These are phyloP conservation scores for Adelosebastes latens DNA, from an alignment of 2,797 vertebrate genomes.

Conservation along the genomic window DNA sequence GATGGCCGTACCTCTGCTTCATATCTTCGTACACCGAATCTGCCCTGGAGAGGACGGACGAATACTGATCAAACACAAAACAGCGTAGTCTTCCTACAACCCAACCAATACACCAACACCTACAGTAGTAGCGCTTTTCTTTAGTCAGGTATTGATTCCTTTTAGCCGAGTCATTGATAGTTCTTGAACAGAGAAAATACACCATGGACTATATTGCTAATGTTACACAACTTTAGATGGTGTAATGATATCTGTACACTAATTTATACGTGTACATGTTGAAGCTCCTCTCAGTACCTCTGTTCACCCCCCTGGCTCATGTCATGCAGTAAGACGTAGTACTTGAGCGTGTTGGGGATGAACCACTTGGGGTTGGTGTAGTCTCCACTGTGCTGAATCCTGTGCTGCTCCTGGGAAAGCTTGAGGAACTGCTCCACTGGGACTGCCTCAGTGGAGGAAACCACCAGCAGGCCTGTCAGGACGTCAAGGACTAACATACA, in stretches of 20 bases:
- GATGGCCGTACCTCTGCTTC: constrained; percentile 96
- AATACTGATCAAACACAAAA: not conserved
- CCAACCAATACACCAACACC: not conserved
- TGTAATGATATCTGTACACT: not conserved
- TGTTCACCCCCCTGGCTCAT: constrained; percentile 92
- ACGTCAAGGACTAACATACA: constrained; percentile 67
- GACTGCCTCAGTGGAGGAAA: constrained; percentile 91
- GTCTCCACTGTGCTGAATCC: constrained; percentile 95
- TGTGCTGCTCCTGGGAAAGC: constrained; percentile 97
- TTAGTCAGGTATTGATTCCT: not conserved
- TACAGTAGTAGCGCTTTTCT: not conserved
- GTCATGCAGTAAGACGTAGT: constrained; percentile 96
- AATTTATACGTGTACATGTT: not conserved
- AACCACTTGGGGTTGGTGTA: constrained; percentile 96
- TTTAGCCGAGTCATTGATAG: not conserved
- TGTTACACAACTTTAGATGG: not conserved
- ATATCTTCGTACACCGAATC: constrained; percentile 96
- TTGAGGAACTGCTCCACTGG: constrained; percentile 96
- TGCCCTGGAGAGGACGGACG: constrained; percentile 82
- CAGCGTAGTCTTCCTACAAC: not conserved
- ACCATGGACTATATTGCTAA: not conserved
- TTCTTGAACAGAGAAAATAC: not conserved
- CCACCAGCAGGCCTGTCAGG: constrained; percentile 92
- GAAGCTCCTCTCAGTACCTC: constrained; percentile 78
- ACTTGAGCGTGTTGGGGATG: constrained; percentile 98